Conservation (phyloP, 2,113 vertebrate genomes). For the Hippoglossus stenolepis region DNA sequence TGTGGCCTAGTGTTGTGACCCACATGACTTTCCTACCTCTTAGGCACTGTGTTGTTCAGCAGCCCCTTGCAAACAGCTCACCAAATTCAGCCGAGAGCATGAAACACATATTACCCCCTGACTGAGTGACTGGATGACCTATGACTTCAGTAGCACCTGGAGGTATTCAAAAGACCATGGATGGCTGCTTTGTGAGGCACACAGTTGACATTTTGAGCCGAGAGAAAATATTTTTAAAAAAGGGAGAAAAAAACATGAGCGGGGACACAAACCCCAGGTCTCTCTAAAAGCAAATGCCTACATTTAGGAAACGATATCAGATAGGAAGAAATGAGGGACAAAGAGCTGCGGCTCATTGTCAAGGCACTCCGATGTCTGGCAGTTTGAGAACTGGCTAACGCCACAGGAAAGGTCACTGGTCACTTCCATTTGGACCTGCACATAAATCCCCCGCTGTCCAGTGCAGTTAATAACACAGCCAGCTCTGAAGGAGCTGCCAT, state of each 20-base stretch:
- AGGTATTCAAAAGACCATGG: slow-evolving; percentile 75
- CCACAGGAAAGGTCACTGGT: slow-evolving; percentile 79
- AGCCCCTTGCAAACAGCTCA: slow-evolving; percentile 49
- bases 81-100: slow-evolving; percentile 60
- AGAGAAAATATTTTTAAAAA: slow-evolving; percentile 37
- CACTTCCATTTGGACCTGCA: slow-evolving; percentile 79
- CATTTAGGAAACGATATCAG: slow-evolving; percentile 74
- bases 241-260: slow-evolving; percentile 12
- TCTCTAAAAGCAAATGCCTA: slow-evolving; percentile 57
- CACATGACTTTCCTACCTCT: slow-evolving; percentile 40
- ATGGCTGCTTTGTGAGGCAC: slow-evolving; percentile 58
- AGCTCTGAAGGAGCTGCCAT: slow-evolving; percentile 49
- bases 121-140: slow-evolving; percentile 77
- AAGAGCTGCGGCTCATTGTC: slow-evolving; percentile 68
- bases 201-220: slow-evolving; percentile 74
- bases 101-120: slow-evolving; percentile 72
- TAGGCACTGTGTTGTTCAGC: slow-evolving; percentile 47
- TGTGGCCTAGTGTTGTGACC: slow-evolving; percentile 39
- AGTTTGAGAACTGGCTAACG: slow-evolving; percentile 65
- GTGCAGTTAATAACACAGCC: slow-evolving; percentile 68
- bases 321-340: slow-evolving; percentile 69
- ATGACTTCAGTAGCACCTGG: slow-evolving; percentile 76
- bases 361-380: slow-evolving; percentile 70
- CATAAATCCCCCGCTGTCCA: slow-evolving; percentile 75
- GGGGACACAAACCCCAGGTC: slow-evolving; percentile 42